Base-by-base conservation (phyloP, 2,888 invertebrate species). In the Choreutis nemorana region DNA sequence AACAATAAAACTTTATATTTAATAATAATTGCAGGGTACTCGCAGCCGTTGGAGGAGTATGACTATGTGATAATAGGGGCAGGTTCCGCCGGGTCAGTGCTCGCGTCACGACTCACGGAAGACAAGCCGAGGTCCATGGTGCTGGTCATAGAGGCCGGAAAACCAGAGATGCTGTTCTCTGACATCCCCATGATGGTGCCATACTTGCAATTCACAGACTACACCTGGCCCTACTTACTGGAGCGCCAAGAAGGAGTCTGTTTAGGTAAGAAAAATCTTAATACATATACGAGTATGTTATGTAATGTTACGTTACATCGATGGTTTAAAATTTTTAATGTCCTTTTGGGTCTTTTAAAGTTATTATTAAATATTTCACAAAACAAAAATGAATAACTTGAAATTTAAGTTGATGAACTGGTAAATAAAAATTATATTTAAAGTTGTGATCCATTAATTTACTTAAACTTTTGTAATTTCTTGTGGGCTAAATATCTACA, bases 1-100 rank as follows among this genome's bases (percentile, higher is more conserved):
- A n/a, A n/a, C n/a, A n/a, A n/a, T 18, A 18, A 18, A 8, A 18
- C 5, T 5, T 18, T 5, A 18, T 18, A 18, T 18, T 5, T 18
- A 18, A 6, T 6, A 18, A 6, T 10, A 9, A 24, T 54, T 57
- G 2, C 46, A 70, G 71, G 67, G 15, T 58, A 44, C 34, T 45
- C 41, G 2, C 40, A 45, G 33, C 56, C 65, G 0, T 42, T 65
- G 9, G 66, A 75, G 3, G 78, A 77, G 54, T 87, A 86, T 51
- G 87, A 88, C 48, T 88, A 87, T 42, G 70, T 87, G 3, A 68
- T 87, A 12, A 75, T 89, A 0, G 89, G 89, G 0, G 86, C 86
- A 0, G 89, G 90, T 0, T 83, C 87, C 0, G 84, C 86, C 0
- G 90, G 90, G 1, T 83, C 87, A 0, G 86, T 84, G 0, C 46